Conservation (phyloP, 2,888 invertebrate species). For the Glyphotaelius pellucidus region DNA sequence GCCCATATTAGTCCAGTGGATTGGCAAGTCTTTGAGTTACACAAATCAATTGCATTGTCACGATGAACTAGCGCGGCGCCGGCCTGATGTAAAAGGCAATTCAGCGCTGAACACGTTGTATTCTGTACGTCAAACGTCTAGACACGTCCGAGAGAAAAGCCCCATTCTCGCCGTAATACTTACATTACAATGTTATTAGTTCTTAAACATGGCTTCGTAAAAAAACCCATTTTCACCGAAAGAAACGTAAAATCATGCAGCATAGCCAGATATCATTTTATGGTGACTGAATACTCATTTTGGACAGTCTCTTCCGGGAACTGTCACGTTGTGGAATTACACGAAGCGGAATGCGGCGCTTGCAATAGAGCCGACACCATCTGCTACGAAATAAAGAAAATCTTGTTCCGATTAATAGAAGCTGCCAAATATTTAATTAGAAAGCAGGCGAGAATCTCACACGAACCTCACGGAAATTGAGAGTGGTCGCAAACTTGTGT, state of each 20-base stretch:
- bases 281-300: background rate
- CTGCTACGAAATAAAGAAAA: constrained; percentile 27
- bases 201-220: constrained; percentile 3
- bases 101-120: constrained; percentile 40
- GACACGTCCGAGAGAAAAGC: constrained; percentile 46
- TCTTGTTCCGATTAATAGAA: constrained; percentile 27
- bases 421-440: constrained; percentile 45
- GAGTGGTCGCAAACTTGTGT: background rate
- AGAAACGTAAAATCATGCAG: constrained; percentile 2
- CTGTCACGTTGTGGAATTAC: constrained; percentile 9
- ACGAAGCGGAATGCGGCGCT: constrained; percentile 19
- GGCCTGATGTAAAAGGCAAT: constrained; percentile 43
- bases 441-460: constrained; percentile 29
- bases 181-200: background rate
- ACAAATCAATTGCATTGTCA: constrained; percentile 53
- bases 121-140: constrained; percentile 43
- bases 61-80: constrained; percentile 43
- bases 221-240: background rate
- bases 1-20: constrained; percentile 48
- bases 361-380: background rate
- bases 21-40: constrained; percentile 50
- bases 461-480: constrained; percentile 38
- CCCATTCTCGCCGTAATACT: constrained; percentile 25
- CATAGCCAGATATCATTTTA: background rate
- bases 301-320: background rate